Percentiles rank a stretch among this genome's conserved stretches.
Evolutionary conservation across 1,140 invertebrate species (phyloP).

Genomic region (Drosophila nasuta): DNA sequence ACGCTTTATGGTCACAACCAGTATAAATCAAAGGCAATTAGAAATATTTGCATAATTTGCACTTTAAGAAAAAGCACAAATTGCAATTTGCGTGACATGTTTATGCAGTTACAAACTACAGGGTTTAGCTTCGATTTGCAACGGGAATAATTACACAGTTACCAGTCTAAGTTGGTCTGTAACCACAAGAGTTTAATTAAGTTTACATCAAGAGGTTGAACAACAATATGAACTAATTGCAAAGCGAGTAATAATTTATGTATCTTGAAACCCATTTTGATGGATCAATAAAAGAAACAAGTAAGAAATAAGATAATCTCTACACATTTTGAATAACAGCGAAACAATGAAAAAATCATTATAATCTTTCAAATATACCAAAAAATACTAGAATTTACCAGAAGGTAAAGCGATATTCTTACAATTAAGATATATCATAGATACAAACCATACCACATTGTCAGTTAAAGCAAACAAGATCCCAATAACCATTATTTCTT

Average conservation of each 20-base stretch:
- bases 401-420: too few relatives aligned
- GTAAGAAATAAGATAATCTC: too few relatives aligned
- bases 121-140: constrained; percentile 7
- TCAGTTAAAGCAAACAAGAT: too few relatives aligned
- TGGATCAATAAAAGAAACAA: too few relatives aligned
- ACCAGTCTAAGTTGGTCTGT: neutral
- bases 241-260: neutral
- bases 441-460: too few relatives aligned
- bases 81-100: constrained; percentile 10
- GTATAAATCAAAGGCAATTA: constrained; percentile 28
- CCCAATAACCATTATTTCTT: too few relatives aligned
- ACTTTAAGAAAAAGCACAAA: neutral
- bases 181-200: neutral
- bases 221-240: neutral
- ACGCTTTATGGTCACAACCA: constrained; percentile 23
- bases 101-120: constrained; percentile 6
- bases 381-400: too few relatives aligned
- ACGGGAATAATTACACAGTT: constrained; percentile 11
- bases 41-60: constrained; percentile 36
- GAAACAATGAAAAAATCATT: too few relatives aligned
- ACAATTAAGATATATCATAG: too few relatives aligned
- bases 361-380: too few relatives aligned
- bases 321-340: too few relatives aligned
- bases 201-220: neutral
- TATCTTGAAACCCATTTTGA: too few relatives aligned